Percentiles rank a stretch among this genome's conserved stretches.
Conservation (phyloP, 2,113 vertebrate species). For the Microcebus griseorufus region DNA sequence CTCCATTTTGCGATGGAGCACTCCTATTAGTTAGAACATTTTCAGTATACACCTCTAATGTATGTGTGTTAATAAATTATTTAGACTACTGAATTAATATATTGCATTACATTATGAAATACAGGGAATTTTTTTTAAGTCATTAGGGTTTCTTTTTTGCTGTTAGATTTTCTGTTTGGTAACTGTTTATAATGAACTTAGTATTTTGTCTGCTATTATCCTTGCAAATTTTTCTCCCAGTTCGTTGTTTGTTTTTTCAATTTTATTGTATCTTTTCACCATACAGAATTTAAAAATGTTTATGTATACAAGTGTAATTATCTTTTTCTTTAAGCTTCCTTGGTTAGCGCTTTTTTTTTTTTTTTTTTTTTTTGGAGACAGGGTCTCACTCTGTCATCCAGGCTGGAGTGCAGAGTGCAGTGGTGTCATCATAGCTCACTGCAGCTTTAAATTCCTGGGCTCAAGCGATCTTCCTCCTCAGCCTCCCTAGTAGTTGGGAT, state of each 20-base stretch:
- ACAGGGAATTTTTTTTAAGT: neutral
- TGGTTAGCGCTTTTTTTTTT: neutral
- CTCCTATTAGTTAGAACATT: too few relatives aligned
- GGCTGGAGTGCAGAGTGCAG: neutral
- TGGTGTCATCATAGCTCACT: neutral
- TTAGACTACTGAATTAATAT: neutral
- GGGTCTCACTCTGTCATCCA: neutral
- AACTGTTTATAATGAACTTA: neutral
- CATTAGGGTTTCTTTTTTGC: neutral
- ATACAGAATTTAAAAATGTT: neutral
- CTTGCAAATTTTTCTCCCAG: neutral
- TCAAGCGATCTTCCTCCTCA: neutral
- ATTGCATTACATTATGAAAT: neutral
- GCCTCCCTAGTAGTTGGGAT: neutral
- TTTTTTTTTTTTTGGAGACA: neutral
- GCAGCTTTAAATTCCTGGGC: neutral
- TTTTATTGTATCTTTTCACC: neutral
- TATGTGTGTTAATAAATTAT: neutral
- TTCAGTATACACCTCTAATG: neutral
- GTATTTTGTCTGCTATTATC: neutral
- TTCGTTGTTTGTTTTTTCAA: neutral
- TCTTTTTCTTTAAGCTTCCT: neutral
- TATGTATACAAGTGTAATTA: neutral
- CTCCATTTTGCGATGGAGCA: neutral
- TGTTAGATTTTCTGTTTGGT: neutral